Percentiles rank a stretch among this genome's conserved stretches.
Evolutionary conservation across 1,140 invertebrate species (phyloP).

Genomic region (Apis dorsata): DNA sequence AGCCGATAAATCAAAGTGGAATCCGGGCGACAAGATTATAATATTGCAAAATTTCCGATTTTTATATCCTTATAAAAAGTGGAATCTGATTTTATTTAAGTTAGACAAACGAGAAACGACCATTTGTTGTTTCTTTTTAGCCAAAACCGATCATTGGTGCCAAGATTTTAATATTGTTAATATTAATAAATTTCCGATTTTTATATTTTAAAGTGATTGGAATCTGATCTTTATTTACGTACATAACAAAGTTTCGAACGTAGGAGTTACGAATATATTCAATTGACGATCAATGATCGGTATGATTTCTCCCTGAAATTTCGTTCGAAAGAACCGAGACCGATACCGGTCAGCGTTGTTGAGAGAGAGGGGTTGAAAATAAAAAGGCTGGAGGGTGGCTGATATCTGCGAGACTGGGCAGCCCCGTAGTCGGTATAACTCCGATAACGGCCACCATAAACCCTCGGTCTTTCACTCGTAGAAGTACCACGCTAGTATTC

Average conservation of each 20-base stretch:
- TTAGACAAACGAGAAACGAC: too few species aligned
- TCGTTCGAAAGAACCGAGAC: neutral
- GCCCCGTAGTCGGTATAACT: conserved; percentile 62
- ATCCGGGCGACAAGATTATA: too few species aligned
- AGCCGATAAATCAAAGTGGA: too few species aligned
- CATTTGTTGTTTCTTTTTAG: too few species aligned
- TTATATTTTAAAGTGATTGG: too few species aligned
- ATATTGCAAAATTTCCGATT: too few species aligned
- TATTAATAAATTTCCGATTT: too few species aligned
- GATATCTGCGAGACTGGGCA: conserved; percentile 61
- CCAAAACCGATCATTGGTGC: too few species aligned
- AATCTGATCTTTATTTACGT: too few species aligned
- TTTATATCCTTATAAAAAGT: too few species aligned
- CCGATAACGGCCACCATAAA: conserved; percentile 69
- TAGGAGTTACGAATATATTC: neutral
- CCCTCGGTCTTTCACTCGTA: conserved; percentile 63
- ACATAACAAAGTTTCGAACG: neutral
- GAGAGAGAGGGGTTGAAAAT: conserved; percentile 1
- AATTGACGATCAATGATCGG: neutral
- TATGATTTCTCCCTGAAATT: neutral
- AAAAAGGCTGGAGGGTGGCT: conserved; percentile 53
- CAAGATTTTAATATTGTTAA: too few species aligned
- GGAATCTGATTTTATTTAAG: too few species aligned
- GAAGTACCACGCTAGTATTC: conserved; percentile 48
- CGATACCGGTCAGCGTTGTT: neutral